Conservation (phyloP, 2,113 vertebrate species). For the Gambusia affinis region DNA sequence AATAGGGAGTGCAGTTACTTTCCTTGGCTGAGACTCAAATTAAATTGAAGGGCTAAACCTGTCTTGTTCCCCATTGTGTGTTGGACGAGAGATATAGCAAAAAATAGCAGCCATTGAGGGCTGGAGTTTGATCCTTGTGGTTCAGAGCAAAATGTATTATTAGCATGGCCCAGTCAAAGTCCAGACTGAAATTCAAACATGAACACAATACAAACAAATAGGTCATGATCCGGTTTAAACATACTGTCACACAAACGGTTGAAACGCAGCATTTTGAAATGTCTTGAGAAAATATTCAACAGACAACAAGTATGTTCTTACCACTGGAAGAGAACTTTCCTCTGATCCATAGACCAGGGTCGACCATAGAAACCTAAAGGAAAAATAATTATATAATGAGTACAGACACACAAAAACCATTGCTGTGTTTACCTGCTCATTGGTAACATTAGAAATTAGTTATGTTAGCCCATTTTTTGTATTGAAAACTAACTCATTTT, state of each 20-base stretch:
- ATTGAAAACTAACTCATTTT: background rate
- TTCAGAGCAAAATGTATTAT: too few species aligned
- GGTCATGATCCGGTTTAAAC: background rate
- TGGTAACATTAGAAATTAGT: background rate
- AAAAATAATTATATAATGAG: background rate
- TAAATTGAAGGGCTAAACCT: background rate
- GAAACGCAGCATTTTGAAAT: background rate
- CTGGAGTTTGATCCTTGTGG: too few species aligned
- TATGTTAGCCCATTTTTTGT: background rate
- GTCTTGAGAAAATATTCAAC: background rate
- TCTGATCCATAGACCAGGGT: constrained; percentile 89
- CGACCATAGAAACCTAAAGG: constrained; percentile 86
- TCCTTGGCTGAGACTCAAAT: constrained; percentile 8
- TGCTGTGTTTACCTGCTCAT: background rate
- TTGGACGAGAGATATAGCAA: too few species aligned
- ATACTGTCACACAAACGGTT: background rate
- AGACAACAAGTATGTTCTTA: constrained; percentile 59
- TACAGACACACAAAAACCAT: background rate
- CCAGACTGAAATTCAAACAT: background rate
- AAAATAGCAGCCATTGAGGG: too few species aligned
- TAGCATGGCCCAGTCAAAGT: too few species aligned
- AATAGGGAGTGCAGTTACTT: background rate
- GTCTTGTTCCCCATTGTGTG: background rate
- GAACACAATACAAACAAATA: background rate
- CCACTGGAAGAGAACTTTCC: constrained; percentile 88